These are phyloP conservation scores for Eclectus roratus DNA, from an alignment of 2,113 vertebrate genomes.

Conservation along the genomic window DNA sequence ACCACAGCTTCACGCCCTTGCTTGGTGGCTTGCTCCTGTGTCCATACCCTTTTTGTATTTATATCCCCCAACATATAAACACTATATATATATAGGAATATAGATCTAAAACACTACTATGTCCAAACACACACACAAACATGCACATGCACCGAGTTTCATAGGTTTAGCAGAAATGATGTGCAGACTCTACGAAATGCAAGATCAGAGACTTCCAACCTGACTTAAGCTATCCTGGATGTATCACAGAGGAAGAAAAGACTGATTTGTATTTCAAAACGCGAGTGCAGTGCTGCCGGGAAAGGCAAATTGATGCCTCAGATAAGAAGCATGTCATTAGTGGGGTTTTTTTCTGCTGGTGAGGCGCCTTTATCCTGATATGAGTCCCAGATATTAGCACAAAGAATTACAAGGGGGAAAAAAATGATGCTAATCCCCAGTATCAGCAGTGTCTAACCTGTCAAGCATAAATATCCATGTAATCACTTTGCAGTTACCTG, in stretches of 20 bases:
- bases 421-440: not conserved
- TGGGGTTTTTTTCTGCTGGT: not conserved
- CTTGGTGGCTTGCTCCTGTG: not conserved
- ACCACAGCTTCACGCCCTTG: not conserved
- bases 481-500: constrained; percentile 6
- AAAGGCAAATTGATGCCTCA: not conserved
- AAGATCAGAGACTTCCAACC: not conserved
- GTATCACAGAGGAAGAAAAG: not conserved
- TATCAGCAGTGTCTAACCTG: not conserved
- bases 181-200: not conserved
- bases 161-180: not conserved
- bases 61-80: not conserved
- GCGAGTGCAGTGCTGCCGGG: not conserved
- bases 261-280: not conserved
- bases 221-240: not conserved
- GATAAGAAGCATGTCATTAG: not conserved
- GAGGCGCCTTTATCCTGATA: not conserved
- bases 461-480: not conserved
- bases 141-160: not conserved
- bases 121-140: rapidly evolving
- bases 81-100: not conserved
- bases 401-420: not conserved
- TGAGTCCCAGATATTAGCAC: not conserved
- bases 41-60: not conserved
- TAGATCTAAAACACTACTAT: not conserved